These are phyloP conservation scores for Zootoca vivipara DNA, from an alignment of 2,113 vertebrate genomes.

Conservation along the genomic window DNA sequence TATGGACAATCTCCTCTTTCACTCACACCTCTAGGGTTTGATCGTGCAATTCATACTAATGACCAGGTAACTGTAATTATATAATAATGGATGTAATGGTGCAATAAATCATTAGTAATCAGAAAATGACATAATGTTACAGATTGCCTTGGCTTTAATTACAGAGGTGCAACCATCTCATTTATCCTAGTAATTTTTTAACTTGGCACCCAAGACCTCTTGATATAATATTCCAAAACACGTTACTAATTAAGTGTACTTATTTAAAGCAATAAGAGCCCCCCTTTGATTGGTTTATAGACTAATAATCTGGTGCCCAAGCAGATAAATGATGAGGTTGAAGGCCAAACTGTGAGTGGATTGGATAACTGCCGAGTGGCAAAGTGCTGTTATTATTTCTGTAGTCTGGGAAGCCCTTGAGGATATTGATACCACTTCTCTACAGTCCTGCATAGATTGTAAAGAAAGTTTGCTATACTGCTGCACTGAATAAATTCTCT, in stretches of 20 bases:
- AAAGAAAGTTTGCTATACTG: conserved; percentile 7
- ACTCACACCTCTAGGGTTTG: conserved; percentile 16
- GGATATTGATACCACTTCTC: neutral
- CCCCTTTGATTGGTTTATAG: conserved; percentile 56
- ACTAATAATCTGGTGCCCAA: conserved; percentile 50
- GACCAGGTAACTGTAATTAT: conserved; percentile 52
- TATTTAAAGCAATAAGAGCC: conserved; percentile 55
- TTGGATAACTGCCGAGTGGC: conserved; percentile 27
- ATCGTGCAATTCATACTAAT: conserved; percentile 33
- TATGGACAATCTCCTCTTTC: conserved; percentile 14
- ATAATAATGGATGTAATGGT: conserved; percentile 54
- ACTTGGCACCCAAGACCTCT: conserved; percentile 58
- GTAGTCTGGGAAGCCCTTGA: neutral
- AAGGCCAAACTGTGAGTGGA: conserved; percentile 50
- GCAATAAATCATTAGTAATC: conserved; percentile 56
- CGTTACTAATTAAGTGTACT: conserved; percentile 59
- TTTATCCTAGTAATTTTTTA: conserved; percentile 66
- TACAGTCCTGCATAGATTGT: neutral
- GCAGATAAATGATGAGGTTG: conserved; percentile 45
- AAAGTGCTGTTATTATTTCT: conserved; percentile 31
- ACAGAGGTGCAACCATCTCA: conserved; percentile 57
- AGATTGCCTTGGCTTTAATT: conserved; percentile 65
- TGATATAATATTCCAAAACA: conserved; percentile 63
- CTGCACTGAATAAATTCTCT: neutral
- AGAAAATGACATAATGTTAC: conserved; percentile 59